Conservation (phyloP, 2,797 vertebrate genomes). For the Netta rufina region DNA sequence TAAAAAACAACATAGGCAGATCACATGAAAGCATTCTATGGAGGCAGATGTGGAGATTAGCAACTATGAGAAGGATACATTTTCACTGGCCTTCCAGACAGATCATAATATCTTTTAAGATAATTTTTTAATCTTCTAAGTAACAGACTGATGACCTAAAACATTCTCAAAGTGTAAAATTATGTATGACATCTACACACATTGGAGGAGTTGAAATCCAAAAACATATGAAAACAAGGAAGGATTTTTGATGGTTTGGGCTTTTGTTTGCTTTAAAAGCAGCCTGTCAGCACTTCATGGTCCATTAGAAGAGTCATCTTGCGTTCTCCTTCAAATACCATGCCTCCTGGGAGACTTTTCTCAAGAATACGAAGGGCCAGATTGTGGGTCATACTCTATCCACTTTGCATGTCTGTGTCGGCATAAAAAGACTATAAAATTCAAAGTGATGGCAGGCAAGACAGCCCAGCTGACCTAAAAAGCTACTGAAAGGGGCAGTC, state of each 20-base stretch:
- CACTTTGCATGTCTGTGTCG: not conserved
- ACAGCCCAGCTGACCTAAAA: not conserved
- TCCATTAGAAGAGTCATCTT: not conserved
- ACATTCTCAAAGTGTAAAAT: not conserved
- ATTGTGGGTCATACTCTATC: not conserved
- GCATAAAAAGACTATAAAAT: not conserved
- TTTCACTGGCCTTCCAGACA: slow-evolving; percentile 55
- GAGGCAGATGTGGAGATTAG: slow-evolving; percentile 62
- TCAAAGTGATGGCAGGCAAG: not conserved
- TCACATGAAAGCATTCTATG: slow-evolving; percentile 69
- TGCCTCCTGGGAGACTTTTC: not conserved
- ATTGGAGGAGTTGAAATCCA: not conserved
- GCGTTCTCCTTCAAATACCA: not conserved
- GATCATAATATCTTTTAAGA: slow-evolving; percentile 30
- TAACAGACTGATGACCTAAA: slow-evolving; percentile 45
- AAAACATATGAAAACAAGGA: slow-evolving; percentile 21
- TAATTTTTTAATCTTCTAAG: slow-evolving; percentile 48
- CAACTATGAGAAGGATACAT: slow-evolving; percentile 41
- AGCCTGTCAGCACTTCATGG: slow-evolving; percentile 61
- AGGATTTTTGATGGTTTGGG: slow-evolving; percentile 5
- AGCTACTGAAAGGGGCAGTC: not conserved
- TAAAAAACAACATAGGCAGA: slow-evolving; percentile 49
- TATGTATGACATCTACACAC: not conserved
- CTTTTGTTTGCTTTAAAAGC: slow-evolving; percentile 56
- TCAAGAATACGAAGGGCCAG: not conserved